Conservation (phyloP, 2,113 vertebrate genomes). For the Mustelus asterias region DNA sequence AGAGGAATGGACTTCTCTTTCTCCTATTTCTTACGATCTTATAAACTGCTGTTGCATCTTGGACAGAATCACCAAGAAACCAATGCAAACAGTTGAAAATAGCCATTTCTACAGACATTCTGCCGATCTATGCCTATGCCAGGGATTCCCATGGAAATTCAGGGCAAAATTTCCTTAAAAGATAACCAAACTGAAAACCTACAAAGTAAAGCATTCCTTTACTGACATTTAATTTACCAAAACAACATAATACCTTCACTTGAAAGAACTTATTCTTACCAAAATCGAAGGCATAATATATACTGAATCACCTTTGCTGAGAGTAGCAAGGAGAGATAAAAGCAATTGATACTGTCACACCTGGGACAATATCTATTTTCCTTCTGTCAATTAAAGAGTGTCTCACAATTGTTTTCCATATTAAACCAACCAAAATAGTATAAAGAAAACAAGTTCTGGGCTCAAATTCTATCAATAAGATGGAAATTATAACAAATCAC, state of each 20-base stretch:
- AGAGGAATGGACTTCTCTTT: too few relatives aligned
- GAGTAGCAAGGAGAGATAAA: not conserved
- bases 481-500: too few relatives aligned
- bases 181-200: not conserved
- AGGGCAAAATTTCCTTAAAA: not conserved
- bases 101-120: too few relatives aligned
- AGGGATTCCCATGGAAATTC: not conserved
- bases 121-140: not conserved
- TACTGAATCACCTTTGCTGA: not conserved
- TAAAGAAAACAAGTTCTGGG: too few relatives aligned
- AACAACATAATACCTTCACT: not conserved
- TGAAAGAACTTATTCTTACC: not conserved
- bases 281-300: not conserved
- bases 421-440: too few relatives aligned
- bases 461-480: too few relatives aligned
- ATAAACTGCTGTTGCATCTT: not conserved
- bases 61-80: not conserved
- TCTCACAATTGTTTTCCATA: too few relatives aligned
- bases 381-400: too few relatives aligned
- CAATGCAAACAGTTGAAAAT: not conserved
- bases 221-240: not conserved
- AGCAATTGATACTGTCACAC: not conserved
- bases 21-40: not conserved
- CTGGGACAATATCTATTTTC: not conserved
- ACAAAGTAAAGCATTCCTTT: not conserved